Base-by-base conservation (phyloP, 2,797 vertebrate species). In the Cyprinodon diabolis region DNA sequence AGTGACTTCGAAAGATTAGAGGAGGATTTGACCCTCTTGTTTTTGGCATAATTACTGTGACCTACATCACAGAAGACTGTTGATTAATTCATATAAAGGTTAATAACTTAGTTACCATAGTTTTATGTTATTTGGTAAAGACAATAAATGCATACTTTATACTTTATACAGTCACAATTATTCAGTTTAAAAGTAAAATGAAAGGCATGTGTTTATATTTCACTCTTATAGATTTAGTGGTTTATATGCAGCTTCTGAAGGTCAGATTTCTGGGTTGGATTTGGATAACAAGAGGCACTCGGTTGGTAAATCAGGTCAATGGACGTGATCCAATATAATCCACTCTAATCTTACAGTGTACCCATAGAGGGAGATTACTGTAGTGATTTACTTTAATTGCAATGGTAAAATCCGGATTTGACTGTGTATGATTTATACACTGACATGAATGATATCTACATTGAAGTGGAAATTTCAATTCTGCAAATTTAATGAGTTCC, bases 241-340 rank as follows among this genome's bases (percentile, higher is more conserved):
- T 85, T 66, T 83, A 86, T 84, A 81, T 89, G 75, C 66, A 57
- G 12, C 71, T 8, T 67, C 55, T 79, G 76, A 86, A 87, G 80
- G 86, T 89, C 89, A 87, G 89, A 88, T 88, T 78, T 83, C 73
- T 63, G 0, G 78, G 65, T 78, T 82, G 74, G 82, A 91, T 89
- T 91, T 86, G 80, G 84, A 89, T 87, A 83, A 90, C 82, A 79
- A 86, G 79, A 83, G 80, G 73, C 79, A 83, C 77, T 89, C 69
- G 72, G 90, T 90, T 89, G 87, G 86, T 90, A 89, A 94, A 92
- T 86, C 93, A 92, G 92, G 92, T 93, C 93, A 91, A 72, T 86
- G 87, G 88, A 79, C 70, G 68, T 91, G 88, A 93, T 92, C 90
- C 87, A 88, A 86, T 83, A 92, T 91, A 93, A 93, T 93, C 90